Conservation (phyloP, 2,113 vertebrate species). For the Crocuta crocuta region DNA sequence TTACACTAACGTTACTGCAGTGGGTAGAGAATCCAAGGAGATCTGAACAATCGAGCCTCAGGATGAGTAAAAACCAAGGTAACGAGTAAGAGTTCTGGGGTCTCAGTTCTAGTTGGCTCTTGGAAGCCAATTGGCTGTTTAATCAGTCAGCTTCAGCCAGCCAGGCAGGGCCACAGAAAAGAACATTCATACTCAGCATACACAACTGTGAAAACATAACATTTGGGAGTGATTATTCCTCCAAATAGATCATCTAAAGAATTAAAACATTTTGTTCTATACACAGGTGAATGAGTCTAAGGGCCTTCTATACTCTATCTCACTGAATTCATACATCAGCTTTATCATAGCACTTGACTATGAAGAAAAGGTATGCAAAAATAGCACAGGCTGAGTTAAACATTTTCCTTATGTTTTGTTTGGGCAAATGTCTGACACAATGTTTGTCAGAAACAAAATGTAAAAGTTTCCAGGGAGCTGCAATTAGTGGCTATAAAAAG, state of each 20-base stretch:
- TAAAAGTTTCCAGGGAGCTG: not conserved
- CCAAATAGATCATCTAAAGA: not conserved
- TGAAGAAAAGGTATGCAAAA: not conserved
- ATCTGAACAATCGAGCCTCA: not conserved
- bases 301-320: not conserved
- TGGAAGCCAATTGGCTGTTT: not conserved
- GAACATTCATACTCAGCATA: not conserved
- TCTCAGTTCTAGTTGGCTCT: not conserved
- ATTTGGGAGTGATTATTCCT: not conserved
- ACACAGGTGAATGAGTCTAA: not conserved
- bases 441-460: not conserved
- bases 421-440: not conserved
- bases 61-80: not conserved
- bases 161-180: not conserved
- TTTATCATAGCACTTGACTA: not conserved
- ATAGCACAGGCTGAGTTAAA: not conserved
- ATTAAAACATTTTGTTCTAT: not conserved
- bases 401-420: not conserved
- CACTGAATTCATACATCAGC: not conserved
- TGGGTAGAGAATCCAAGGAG: not conserved
- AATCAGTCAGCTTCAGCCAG: not conserved
- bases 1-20: not conserved
- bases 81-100: not conserved
- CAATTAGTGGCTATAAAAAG: not conserved
- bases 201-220: not conserved